Base-by-base conservation (phyloP, 1,140 invertebrate genomes). In the Chironomus striatipennis region DNA sequence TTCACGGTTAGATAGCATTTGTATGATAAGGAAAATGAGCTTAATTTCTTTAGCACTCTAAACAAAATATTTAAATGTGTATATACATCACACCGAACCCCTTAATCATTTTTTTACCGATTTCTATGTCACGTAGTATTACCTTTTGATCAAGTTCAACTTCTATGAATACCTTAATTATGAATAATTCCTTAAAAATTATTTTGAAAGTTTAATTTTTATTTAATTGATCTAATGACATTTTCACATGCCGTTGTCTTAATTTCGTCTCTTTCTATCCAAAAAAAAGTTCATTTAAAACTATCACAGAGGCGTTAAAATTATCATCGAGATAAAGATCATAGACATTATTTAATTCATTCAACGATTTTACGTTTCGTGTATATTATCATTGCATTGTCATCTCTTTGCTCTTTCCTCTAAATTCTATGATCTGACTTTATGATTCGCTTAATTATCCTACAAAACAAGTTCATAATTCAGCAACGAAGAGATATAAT, bases 291-390 rank as follows among this genome's bases (percentile, higher is more conserved):
- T 47, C 43, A 47, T 15, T 47, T 57, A 57, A 57, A 57, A 57
- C 47, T 57, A 57, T 57, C 47, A 57, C 47, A 57, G 47, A 57
- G 47, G 47, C 47, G 47, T 57, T 57, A 57, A 57, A 57, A 57
- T 57, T 57, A 57, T 57, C 47, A 57, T 57, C 15, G 47, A 57
- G 47, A 57, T 57, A 57, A 57, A 12, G n/a, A 57, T 57, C 47
- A 57, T 57, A 57, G 47, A 57, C n/a, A 57, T 57, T 57, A 57
- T 57, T 57, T n/a, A 57, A 57, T 57, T 57, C 47, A 57, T 57
- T 57, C 47, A 57, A 57, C 47, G 9, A 57, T 57, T 57, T 57
- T n/a, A n/a, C 5, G 47, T 57, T 57, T 57, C n/a, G 47, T 57
- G 12, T 34, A n/a, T 57, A 5, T 57, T 57, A 57, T 57, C 47